These are phyloP conservation scores for Ephestia elutella DNA, from an alignment of 1,140 invertebrate species.

Conservation along the genomic window DNA sequence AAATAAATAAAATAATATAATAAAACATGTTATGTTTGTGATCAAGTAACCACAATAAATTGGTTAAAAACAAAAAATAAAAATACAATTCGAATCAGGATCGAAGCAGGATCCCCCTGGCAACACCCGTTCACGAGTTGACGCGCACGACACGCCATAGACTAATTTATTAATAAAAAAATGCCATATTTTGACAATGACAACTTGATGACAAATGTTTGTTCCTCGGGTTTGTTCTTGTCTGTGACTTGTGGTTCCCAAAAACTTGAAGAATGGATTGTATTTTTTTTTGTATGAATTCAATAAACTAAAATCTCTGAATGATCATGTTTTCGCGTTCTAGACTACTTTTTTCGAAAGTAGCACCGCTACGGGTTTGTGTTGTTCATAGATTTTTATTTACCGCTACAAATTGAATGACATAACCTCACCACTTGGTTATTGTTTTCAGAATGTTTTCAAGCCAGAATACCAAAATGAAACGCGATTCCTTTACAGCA, in stretches of 20 bases:
- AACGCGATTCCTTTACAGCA: conserved; percentile 50
- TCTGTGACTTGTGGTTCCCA: neutral
- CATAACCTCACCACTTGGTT: conserved; percentile 15
- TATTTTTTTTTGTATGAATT: conserved; percentile 1
- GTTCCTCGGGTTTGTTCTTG: too few species aligned
- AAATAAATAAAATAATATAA: too few species aligned
- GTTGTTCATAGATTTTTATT: conserved; percentile 7
- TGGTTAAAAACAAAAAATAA: too few species aligned
- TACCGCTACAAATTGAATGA: conserved; percentile 3
- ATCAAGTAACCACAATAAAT: too few species aligned
- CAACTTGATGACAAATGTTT: too few species aligned
- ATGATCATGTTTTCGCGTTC: conserved; percentile 55
- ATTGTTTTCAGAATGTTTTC: conserved; percentile 57
- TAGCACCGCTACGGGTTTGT: conserved; percentile 49
- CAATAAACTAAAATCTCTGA: neutral
- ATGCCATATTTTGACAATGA: neutral
- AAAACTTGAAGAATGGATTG: neutral
- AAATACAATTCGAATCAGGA: too few species aligned
- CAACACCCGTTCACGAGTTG: too few species aligned
- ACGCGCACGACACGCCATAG: too few species aligned
- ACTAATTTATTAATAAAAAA: too few species aligned
- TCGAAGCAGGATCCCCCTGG: too few species aligned
- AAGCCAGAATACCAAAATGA: conserved; percentile 57
- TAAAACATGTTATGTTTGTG: too few species aligned
- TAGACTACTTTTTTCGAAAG: conserved; percentile 49